Evolutionary conservation across 2,888 invertebrate genomes (phyloP), one percentile per base, ranked within the genome.

Genomic region (Leptopilina syphax): DNA sequence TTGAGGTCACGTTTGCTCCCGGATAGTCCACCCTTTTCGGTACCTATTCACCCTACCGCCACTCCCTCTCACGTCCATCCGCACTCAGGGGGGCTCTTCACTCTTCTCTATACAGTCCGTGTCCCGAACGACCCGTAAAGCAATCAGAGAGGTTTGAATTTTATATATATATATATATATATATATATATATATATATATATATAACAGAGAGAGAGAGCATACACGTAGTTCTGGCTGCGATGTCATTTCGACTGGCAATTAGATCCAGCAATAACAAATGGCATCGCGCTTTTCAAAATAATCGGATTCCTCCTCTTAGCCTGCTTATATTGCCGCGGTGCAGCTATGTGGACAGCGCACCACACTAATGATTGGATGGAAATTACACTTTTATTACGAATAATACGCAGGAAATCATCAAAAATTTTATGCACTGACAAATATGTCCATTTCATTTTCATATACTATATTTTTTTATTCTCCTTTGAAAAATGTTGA

Each of bases 1-100:
- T 90, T 87, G 90, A 89, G 91, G 89, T 90, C 88, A 85, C 87
- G 87, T 87, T 90, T 86, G 82, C 85, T 84, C 85, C 83, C 83
- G 81, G 83, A 79, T 84, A 85, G 79, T 85, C 78, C 77, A 82
- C 77, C 76, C 65, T 78, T 76, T 57, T 44, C n/a, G 67, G 47
- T 66, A 65, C 70, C 70, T 12, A 6, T 13, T 1, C 65, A 57
- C 60, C 60, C 60, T n/a, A 4, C 60, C 47, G 41, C 63, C 3
- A 9, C 65, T 12, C 50, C 77, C 24, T 3, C 50, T 50, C 50
- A 50, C 50, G 50, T 50, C 50, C 50, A 50, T 50, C 50, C 12
- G 50, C 50, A 50, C 50, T 24, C 44, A 50, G 44, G 77, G 41
- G 77, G 68, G 79, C 79, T 34, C 79, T 63, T 82, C 78, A 63